Base-by-base conservation (phyloP, 2,888 invertebrate species). In the Campaea margaritaria region DNA sequence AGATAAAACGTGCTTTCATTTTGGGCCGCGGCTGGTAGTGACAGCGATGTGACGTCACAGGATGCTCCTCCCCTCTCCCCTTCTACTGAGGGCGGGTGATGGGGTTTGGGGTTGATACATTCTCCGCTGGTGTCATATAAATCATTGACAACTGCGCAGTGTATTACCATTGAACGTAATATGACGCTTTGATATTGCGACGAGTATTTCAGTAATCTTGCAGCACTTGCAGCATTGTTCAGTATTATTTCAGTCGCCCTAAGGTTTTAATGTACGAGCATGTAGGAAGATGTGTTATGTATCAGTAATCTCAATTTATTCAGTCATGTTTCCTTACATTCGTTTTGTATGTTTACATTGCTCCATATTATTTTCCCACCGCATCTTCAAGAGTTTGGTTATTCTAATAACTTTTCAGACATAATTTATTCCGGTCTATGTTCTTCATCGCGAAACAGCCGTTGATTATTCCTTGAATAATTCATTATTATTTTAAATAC, bases 1-100 rank as follows among this genome's bases (percentile, higher is more conserved):
- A 76, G 80, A 82, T 82, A 82, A 82, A 83, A 82, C 80, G 78
- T 80, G 80, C 78, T 82, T 84, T 80, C 81, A 81, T 85, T 82
- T 77, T 70, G 78, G 68, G 66, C 68, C 67, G 70, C 70, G 73
- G 76, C 78, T 85, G 85, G 72, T 70, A 75, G 74, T 83, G 85
- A 84, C 85, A 82, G 76, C 70, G 58, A 63, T 67, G 78, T 84
- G 80, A 82, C 82, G 82, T 82, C 80, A 82, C 76, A 58, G 71
- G 70, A 65, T 69, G 59, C 53, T 41, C 65, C 60, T 62, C 65
- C 65, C 58, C 60, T 54, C 45, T 39, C 38, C 9, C 44, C 21
- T 44, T 39, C 36, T 11, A 39, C 31, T 41, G 28, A 41, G 49
- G 39, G 56, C 55, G 57, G 44, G 56, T 67, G 62, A 53, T 39